Conservation (phyloP, 2,797 vertebrate genomes). For the Gallinago solitaria region DNA sequence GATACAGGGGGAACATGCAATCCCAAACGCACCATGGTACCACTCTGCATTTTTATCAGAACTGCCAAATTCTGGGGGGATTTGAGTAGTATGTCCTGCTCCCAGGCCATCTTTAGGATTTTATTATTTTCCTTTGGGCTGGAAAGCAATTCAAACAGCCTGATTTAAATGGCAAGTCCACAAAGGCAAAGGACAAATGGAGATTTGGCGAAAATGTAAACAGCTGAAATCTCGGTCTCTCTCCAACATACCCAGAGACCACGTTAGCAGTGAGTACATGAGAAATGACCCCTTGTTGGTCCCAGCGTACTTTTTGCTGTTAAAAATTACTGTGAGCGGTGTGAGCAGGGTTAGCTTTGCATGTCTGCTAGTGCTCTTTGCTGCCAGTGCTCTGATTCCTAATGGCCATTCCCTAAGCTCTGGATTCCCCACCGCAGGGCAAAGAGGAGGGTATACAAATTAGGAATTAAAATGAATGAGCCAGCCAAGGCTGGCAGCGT, state of each 20-base stretch:
- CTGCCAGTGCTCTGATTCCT: background rate
- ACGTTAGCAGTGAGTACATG: background rate
- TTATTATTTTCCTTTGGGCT: background rate
- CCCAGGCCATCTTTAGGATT: background rate
- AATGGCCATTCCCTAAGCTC: background rate
- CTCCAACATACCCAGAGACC: background rate
- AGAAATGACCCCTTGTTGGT: background rate
- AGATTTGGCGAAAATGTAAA: background rate
- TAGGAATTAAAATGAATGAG: slow-evolving; percentile 37
- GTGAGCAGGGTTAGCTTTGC: background rate
- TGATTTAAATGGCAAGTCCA: background rate
- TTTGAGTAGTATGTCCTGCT: background rate
- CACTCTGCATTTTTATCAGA: background rate
- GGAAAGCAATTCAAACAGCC: background rate
- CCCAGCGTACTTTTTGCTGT: background rate
- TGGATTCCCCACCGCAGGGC: slow-evolving; percentile 12
- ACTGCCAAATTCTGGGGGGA: background rate
- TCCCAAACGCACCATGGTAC: background rate
- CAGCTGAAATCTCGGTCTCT: background rate
- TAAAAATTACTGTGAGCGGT: background rate
- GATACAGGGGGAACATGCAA: background rate
- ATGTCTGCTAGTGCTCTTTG: background rate
- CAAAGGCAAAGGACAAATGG: background rate
- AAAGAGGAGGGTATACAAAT: slow-evolving; percentile 33
- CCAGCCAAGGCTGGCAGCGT: slow-evolving; percentile 9